Evolutionary conservation across 1,140 invertebrate species (phyloP).

Genomic region (Hetaerina americana): DNA sequence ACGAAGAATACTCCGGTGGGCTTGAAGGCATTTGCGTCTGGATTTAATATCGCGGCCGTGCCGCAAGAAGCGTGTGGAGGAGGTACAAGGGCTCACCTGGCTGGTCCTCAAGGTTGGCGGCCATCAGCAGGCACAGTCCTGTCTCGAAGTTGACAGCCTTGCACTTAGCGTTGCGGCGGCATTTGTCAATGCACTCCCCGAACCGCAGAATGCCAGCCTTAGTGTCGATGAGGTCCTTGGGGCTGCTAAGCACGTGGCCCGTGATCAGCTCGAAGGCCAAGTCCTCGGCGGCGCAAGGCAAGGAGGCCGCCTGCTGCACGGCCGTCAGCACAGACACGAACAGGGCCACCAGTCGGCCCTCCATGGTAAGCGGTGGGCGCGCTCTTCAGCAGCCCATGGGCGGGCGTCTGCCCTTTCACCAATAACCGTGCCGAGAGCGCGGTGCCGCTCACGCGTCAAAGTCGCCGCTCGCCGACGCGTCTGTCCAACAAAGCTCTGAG

Average conservation of each 20-base stretch:
- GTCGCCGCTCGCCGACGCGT: not conserved
- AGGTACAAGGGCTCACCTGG: constrained; percentile 25
- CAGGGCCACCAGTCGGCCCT: not conserved
- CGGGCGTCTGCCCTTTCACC: not conserved
- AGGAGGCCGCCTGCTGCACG: not conserved
- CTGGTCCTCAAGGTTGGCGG: constrained; percentile 26
- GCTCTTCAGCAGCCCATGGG: not conserved
- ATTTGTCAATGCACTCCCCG: constrained; percentile 33
- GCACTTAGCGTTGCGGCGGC: constrained; percentile 29
- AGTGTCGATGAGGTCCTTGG: constrained; percentile 32
- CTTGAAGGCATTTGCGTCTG: no score
- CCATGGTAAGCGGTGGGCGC: no score
- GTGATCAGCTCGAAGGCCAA: constrained; percentile 36
- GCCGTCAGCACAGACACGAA: not conserved
- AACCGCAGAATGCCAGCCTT: constrained; percentile 33
- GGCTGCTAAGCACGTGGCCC: constrained; percentile 34
- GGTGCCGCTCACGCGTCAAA: not conserved
- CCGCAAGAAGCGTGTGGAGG: no score
- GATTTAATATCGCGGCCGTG: no score
- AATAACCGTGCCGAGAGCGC: not conserved
- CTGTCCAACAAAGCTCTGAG: no score
- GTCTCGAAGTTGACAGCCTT: constrained; percentile 38
- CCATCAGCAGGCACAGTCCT: constrained; percentile 36
- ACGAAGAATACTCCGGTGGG: no score
- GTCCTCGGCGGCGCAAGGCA: constrained; percentile 30